Percentiles rank a stretch among this genome's conserved stretches.
These are phyloP conservation scores for Anguilla marmorata DNA, from an alignment of 2,797 vertebrate genomes.

Conservation along the genomic window DNA sequence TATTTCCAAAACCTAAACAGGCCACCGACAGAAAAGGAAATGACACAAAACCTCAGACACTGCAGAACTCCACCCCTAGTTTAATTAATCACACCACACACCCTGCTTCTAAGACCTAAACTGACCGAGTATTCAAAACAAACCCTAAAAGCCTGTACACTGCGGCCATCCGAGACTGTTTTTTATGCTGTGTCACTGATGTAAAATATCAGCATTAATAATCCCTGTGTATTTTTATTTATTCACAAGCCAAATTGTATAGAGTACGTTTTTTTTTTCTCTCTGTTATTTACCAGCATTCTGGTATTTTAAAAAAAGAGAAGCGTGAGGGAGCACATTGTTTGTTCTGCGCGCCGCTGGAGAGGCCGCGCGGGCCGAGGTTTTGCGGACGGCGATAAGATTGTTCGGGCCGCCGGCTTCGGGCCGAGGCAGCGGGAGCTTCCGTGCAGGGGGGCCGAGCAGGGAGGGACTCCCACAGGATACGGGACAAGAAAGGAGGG, in stretches of 20 bases:
- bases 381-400: conserved; percentile 42
- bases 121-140: no score
- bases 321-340: neutral
- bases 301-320: neutral
- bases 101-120: neutral
- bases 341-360: neutral
- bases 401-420: conserved; percentile 45
- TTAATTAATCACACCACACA: neutral
- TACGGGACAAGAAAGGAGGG: conserved; percentile 38
- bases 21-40: neutral
- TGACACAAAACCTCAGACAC: neutral
- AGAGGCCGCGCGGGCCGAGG: conserved; percentile 31
- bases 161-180: neutral
- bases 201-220: neutral
- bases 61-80: neutral
- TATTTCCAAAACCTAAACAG: neutral
- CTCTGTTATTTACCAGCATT: neutral
- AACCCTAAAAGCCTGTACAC: neutral
- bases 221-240: neutral
- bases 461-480: conserved; percentile 41
- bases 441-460: conserved; percentile 38
- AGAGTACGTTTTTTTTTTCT: neutral
- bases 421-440: neutral
- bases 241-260: neutral
- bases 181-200: neutral